A percentile compares a stretch with the other conserved stretches of the same genome.
These are phyloP conservation scores for Trichonephila clavipes DNA, from an alignment of 1,140 invertebrate genomes.

Conservation along the genomic window DNA sequence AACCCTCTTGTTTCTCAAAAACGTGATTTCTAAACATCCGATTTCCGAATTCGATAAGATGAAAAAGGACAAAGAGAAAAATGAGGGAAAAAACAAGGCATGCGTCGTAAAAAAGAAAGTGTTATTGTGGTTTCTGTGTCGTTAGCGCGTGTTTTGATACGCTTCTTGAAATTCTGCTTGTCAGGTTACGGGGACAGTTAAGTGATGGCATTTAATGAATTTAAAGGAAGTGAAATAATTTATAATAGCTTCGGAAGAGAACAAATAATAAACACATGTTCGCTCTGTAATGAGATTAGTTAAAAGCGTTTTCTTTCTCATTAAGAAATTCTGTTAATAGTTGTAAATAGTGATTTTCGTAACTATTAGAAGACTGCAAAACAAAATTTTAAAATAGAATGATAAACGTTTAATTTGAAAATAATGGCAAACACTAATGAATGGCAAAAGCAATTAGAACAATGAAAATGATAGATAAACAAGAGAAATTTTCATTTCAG, in stretches of 20 bases:
- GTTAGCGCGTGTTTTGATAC: conserved; percentile 39
- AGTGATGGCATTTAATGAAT: conserved; percentile 44
- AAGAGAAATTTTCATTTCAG: too few species aligned
- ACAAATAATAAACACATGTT: neutral
- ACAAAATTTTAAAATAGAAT: too few species aligned
- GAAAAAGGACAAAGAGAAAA: conserved; percentile 25
- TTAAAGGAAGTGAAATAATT: conserved; percentile 21
- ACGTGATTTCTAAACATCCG: conserved; percentile 31
- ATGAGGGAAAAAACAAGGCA: conserved; percentile 4
- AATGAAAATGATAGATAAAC: too few species aligned
- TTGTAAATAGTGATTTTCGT: too few species aligned
- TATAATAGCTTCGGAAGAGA: neutral
- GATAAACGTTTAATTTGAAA: too few species aligned
- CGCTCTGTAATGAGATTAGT: too few species aligned
- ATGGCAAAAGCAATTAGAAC: too few species aligned
- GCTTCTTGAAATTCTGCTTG: conserved; percentile 1
- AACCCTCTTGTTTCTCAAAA: conserved; percentile 4
- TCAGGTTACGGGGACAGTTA: conserved; percentile 43
- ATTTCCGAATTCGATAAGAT: conserved; percentile 45
- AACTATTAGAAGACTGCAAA: too few species aligned
- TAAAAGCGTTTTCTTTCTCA: neutral
- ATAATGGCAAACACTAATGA: too few species aligned
- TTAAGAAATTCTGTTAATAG: neutral
- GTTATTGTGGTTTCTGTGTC: conserved; percentile 14
- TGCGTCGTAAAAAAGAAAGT: conserved; percentile 17